Base-by-base conservation (phyloP, 2,888 invertebrate genomes). In the Scelioninae gen. 1 region DNA sequence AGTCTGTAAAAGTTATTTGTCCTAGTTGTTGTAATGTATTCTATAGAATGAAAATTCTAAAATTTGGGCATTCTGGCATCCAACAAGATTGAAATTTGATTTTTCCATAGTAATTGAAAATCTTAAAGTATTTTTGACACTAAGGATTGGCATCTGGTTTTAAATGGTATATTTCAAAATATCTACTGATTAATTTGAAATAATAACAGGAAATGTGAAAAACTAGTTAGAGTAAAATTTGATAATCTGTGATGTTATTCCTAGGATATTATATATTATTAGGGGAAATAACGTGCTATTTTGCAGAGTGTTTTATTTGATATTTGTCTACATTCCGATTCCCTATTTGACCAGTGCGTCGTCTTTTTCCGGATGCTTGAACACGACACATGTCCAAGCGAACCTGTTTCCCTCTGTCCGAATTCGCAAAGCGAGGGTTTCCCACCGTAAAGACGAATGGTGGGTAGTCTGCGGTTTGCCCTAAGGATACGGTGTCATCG, bases 361-460 rank as follows among this genome's bases (percentile, higher is more conserved):
- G 89, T 89, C 88, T 88, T 91, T 91, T 91, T 91, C 90, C 91
- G 90, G 90, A 88, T 90, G 90, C 91, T 91, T 91, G 89, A 88
- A 86, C 90, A 89, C 89, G 89, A 91, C 91, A 91, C 90, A 91
- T 89, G 90, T 90, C 90, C 85, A 69, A 72, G 77, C 83, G 65
- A 62, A 86, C 71, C 65, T 55, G 82, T 63, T 83, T 79, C 81
- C 83, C 82, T 81, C 77, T 31, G 47, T 43, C 63, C 76, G 56
- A 66, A 76, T 76, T 63, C 75, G 69, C 60, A 63, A 75, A 60
- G 40, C 77, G 76, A 83, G 81, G 81, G 83, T 76, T 78, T 68
- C 69, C 79, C 75, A 74, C 63, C 74, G 60, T 74, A 83, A 75
- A 82, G 82, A 78, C 85, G 85, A 84, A 76, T 84, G 62, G 65